These are phyloP conservation scores for Nomada fabriciana DNA, from an alignment of 2,888 invertebrate species.

Conservation along the genomic window DNA sequence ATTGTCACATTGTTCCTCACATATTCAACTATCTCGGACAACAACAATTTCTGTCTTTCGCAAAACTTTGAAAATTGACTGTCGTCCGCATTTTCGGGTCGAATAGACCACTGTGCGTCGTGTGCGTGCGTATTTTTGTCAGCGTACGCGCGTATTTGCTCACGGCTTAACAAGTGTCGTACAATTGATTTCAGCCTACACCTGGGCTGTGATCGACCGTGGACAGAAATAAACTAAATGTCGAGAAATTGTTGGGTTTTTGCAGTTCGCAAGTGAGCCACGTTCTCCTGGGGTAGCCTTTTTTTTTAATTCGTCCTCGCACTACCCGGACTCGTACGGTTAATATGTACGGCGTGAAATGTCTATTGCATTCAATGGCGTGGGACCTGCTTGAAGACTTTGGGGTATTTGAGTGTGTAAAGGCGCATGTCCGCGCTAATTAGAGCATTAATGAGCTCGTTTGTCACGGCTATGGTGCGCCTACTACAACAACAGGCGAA, in stretches of 20 bases:
- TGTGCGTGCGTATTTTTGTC: neutral
- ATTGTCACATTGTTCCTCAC: too few relatives aligned
- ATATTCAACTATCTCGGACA: too few relatives aligned
- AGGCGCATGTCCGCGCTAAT: slow-evolving; percentile 63
- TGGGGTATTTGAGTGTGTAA: slow-evolving; percentile 40
- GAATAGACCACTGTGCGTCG: too few relatives aligned
- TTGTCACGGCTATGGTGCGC: slow-evolving; percentile 53
- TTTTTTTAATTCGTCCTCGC: too few relatives aligned
- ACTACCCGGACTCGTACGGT: neutral
- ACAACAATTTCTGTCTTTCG: too few relatives aligned
- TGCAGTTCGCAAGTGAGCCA: too few relatives aligned
- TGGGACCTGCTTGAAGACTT: slow-evolving; percentile 51
- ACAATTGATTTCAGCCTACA: slow-evolving; percentile 19
- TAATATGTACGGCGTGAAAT: neutral
- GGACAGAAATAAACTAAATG: too few relatives aligned
- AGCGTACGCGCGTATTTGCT: neutral
- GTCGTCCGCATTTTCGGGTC: too few relatives aligned
- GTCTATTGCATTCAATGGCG: slow-evolving; percentile 15
- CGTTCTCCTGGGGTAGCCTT: too few relatives aligned
- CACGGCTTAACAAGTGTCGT: neutral
- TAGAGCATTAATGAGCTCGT: slow-evolving; percentile 68
- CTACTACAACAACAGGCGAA: slow-evolving; percentile 40
- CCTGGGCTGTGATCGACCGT: too few relatives aligned
- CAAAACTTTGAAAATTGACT: too few relatives aligned
- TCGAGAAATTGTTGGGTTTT: too few relatives aligned